Evolutionary conservation across 2,797 vertebrate genomes (phyloP).

Genomic region (Sylvia borin): DNA sequence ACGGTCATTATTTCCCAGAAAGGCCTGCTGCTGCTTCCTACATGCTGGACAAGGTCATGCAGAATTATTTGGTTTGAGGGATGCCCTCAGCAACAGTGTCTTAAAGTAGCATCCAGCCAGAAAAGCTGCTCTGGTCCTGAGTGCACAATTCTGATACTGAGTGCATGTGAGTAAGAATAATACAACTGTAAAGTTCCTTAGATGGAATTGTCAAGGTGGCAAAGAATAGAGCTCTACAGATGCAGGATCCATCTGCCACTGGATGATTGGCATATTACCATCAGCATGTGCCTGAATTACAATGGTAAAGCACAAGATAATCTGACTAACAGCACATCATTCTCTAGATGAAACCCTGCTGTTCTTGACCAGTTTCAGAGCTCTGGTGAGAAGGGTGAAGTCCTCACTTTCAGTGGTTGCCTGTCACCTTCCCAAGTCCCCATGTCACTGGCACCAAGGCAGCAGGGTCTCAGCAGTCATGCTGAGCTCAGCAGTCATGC

Average conservation of each 20-base stretch:
- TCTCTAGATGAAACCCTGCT: background rate
- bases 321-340: background rate
- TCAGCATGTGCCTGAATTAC: background rate
- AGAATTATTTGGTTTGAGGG: background rate
- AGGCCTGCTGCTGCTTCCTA: background rate
- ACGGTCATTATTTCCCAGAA: background rate
- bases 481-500: background rate
- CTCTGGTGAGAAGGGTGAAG: background rate
- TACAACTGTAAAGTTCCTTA: background rate
- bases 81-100: background rate
- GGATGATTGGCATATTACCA: background rate
- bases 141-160: background rate
- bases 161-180: background rate
- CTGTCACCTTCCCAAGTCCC: background rate
- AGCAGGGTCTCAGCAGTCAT: background rate
- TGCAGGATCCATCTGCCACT: background rate
- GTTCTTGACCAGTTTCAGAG: background rate
- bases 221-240: background rate
- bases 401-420: background rate
- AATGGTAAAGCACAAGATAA: background rate
- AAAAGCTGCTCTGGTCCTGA: background rate
- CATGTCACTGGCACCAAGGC: background rate
- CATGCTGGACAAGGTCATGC: too few relatives aligned
- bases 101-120: background rate
- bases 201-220: background rate